A percentile compares a stretch with the other conserved stretches of the same genome.
These are phyloP conservation scores for Eristalis pertinax DNA, from an alignment of 2,888 invertebrate species.

Conservation along the genomic window DNA sequence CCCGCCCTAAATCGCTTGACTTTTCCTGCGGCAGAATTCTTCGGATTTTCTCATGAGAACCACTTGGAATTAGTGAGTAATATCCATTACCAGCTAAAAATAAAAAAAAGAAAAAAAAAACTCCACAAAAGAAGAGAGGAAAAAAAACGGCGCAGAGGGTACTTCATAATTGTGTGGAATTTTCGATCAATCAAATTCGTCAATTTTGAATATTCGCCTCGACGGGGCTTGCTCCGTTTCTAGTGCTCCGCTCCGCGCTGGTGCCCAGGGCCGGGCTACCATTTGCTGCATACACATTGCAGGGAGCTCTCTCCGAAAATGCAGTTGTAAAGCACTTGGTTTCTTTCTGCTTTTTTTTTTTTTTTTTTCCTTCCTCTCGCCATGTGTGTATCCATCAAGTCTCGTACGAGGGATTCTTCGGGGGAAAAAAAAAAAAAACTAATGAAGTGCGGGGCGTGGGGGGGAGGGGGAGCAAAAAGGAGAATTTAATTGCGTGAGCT, in stretches of 20 bases:
- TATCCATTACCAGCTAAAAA: neutral
- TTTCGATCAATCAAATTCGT: too few relatives aligned
- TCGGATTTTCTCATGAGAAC: neutral
- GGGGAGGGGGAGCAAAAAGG: neutral
- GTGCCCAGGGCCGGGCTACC: neutral
- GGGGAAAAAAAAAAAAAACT: neutral
- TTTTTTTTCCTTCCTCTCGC: neutral
- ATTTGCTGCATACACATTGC: neutral
- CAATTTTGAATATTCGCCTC: too few relatives aligned
- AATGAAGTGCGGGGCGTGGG: too few relatives aligned
- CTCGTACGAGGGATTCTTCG: neutral
- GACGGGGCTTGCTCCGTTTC: too few relatives aligned
- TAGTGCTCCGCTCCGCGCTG: too few relatives aligned
- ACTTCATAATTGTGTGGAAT: too few relatives aligned
- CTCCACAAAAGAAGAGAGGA: too few relatives aligned
- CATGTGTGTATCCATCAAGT: constrained; percentile 33
- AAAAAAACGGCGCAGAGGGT: too few relatives aligned
- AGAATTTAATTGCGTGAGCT: constrained; percentile 11
- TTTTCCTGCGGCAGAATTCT: neutral
- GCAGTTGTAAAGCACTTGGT: neutral
- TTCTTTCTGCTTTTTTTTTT: neutral
- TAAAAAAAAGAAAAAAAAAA: neutral
- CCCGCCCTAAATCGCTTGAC: constrained; percentile 35
- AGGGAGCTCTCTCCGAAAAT: neutral
- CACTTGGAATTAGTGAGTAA: neutral